Conservation (phyloP, 2,113 vertebrate species). For the Ceratotherium simum region DNA sequence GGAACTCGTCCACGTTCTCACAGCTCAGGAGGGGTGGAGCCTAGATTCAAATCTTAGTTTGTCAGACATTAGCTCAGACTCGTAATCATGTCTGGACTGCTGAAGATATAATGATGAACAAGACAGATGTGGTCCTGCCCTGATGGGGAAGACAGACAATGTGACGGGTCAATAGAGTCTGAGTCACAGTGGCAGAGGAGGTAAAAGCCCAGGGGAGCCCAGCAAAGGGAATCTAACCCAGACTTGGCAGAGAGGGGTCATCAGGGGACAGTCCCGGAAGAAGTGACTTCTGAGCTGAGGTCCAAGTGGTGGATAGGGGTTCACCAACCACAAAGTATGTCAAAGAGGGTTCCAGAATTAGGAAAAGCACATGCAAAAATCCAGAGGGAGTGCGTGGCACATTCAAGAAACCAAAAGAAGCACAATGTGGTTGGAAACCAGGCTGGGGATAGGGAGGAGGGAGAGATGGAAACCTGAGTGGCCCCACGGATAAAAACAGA, state of each 20-base stretch:
- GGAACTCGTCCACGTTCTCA: background rate
- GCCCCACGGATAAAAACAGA: background rate
- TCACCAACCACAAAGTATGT: background rate
- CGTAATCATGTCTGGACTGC: no score
- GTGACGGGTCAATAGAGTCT: fast-evolving
- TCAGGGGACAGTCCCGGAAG: background rate
- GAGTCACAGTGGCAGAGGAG: background rate
- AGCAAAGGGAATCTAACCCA: background rate
- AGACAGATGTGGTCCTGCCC: background rate
- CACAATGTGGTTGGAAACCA: background rate
- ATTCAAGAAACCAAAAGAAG: background rate
- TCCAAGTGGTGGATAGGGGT: background rate
- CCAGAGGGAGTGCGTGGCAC: background rate
- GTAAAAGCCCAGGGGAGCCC: background rate
- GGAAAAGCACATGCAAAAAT: background rate
- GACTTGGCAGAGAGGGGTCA: background rate
- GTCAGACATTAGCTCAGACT: background rate
- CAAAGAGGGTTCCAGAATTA: background rate
- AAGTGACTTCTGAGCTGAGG: background rate
- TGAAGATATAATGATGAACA: background rate
- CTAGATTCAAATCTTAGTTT: background rate
- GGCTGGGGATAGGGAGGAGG: background rate
- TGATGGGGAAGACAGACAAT: background rate
- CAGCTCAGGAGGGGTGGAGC: background rate
- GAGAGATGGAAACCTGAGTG: background rate